Evolutionary conservation across 2,888 invertebrate genomes (phyloP).

Genomic region (Colletes collaris): DNA sequence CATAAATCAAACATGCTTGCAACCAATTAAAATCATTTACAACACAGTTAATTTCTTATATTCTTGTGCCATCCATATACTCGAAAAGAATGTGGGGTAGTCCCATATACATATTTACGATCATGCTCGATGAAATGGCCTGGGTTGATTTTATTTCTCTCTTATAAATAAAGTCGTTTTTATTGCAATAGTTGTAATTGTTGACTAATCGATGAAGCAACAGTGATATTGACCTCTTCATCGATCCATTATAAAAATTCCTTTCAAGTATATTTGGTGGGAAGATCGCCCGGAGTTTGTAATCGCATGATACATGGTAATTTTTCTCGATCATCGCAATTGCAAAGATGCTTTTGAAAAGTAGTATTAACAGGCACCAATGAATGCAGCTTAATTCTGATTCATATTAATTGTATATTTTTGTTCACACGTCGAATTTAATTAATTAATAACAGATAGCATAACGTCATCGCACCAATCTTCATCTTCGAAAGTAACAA

Average conservation of each 20-base stretch:
- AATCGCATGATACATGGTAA: constrained; percentile 21
- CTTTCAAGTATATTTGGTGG: too few species aligned
- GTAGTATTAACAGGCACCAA: background rate
- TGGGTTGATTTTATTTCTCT: too few species aligned
- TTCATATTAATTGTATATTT: background rate
- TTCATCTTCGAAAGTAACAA: constrained; percentile 13
- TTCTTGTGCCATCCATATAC: too few species aligned
- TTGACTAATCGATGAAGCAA: too few species aligned
- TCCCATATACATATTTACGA: too few species aligned
- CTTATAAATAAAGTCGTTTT: too few species aligned
- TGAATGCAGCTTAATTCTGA: background rate
- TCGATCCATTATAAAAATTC: too few species aligned
- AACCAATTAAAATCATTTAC: constrained; percentile 33
- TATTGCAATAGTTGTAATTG: too few species aligned
- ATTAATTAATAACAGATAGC: background rate
- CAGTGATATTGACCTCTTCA: too few species aligned
- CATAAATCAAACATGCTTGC: constrained; percentile 41
- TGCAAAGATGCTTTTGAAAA: background rate
- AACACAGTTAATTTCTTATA: background rate
- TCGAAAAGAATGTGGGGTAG: too few species aligned
- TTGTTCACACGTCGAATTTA: background rate
- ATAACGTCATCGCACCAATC: background rate
- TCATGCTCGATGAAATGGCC: too few species aligned
- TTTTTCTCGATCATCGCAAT: constrained; percentile 1
- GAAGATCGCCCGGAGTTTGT: background rate